Evolutionary conservation across 2,888 invertebrate genomes (phyloP).

Genomic region (Apodemia hepburni): DNA sequence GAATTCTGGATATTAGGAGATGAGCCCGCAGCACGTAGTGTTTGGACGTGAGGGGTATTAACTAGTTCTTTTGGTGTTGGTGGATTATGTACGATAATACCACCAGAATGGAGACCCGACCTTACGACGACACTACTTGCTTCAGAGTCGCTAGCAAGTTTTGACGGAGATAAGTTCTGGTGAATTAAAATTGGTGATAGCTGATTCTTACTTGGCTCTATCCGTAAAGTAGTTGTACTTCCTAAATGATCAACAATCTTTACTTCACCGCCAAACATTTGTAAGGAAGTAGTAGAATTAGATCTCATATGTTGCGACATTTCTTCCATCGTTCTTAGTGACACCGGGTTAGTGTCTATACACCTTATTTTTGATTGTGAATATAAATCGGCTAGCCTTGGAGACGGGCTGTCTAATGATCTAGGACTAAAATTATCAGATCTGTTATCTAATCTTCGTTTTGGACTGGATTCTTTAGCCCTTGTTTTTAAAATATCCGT

Average conservation of each 20-base stretch:
- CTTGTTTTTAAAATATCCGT: slow-evolving; percentile 57
- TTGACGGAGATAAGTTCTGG: slow-evolving; percentile 69
- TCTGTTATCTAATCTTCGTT: slow-evolving; percentile 60
- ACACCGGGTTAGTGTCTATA: slow-evolving; percentile 66
- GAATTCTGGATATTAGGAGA: slow-evolving; percentile 62
- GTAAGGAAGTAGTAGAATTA: slow-evolving; percentile 74
- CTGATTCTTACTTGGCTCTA: slow-evolving; percentile 82
- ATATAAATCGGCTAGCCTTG: slow-evolving; percentile 62
- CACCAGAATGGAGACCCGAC: slow-evolving; percentile 91
- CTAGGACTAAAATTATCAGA: slow-evolving; percentile 65
- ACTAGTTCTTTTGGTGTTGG: slow-evolving; percentile 71
- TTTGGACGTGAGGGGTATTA: slow-evolving; percentile 65
- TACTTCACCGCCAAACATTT: slow-evolving; percentile 90
- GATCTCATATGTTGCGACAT: slow-evolving; percentile 79
- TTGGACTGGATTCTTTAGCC: slow-evolving; percentile 55
- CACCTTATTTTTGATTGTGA: slow-evolving; percentile 73
- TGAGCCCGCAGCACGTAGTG: slow-evolving; percentile 79
- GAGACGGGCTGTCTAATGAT: slow-evolving; percentile 61
- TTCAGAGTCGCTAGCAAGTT: slow-evolving; percentile 65
- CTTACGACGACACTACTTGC: slow-evolving; percentile 87
- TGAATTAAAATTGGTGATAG: slow-evolving; percentile 79
- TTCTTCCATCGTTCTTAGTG: slow-evolving; percentile 78
- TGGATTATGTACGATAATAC: slow-evolving; percentile 85
- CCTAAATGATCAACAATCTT: slow-evolving; percentile 86
- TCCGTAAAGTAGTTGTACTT: slow-evolving; percentile 84